phyloP scores from a whole-genome alignment of 2,797 vertebrate genomes.

The Sebastes elongatus region DNA sequence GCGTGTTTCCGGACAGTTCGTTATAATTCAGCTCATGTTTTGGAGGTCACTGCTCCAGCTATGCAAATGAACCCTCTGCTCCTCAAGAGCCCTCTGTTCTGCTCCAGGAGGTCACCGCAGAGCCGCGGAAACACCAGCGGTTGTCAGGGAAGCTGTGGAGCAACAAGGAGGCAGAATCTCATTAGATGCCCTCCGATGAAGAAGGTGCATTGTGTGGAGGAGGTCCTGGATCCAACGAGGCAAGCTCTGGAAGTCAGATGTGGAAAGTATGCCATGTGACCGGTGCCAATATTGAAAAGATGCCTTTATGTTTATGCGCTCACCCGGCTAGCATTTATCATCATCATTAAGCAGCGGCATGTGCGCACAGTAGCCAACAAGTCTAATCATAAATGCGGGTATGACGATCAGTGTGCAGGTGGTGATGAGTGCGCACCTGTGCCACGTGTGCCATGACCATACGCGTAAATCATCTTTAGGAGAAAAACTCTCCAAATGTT shows the following conservation, averaged over 20 bases:
- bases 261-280: slow-evolving; percentile 75
- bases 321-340: slow-evolving; percentile 33
- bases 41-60: slow-evolving; percentile 65
- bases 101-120: slow-evolving; percentile 68
- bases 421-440: background rate
- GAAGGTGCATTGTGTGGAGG: slow-evolving; percentile 75
- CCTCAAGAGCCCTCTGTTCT: slow-evolving; percentile 84
- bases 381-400: slow-evolving; percentile 23
- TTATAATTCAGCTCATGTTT: slow-evolving; percentile 74
- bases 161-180: slow-evolving; percentile 78
- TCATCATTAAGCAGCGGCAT: slow-evolving; percentile 35
- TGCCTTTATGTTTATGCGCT: slow-evolving; percentile 43
- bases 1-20: slow-evolving; percentile 26
- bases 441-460: background rate
- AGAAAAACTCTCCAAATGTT: background rate
- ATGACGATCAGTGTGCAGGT: background rate
- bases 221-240: slow-evolving; percentile 37
- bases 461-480: background rate
- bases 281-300: slow-evolving; percentile 60
- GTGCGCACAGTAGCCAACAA: slow-evolving; percentile 41
- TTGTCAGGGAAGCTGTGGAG: slow-evolving; percentile 82
- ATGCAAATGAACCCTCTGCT: slow-evolving; percentile 78
- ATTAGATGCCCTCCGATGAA: slow-evolving; percentile 79
- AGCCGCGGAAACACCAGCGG: slow-evolving; percentile 78
- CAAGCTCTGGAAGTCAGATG: slow-evolving; percentile 48